Evolutionary conservation across 2,113 vertebrate species (phyloP).

Genomic region (Tupaia tana): DNA sequence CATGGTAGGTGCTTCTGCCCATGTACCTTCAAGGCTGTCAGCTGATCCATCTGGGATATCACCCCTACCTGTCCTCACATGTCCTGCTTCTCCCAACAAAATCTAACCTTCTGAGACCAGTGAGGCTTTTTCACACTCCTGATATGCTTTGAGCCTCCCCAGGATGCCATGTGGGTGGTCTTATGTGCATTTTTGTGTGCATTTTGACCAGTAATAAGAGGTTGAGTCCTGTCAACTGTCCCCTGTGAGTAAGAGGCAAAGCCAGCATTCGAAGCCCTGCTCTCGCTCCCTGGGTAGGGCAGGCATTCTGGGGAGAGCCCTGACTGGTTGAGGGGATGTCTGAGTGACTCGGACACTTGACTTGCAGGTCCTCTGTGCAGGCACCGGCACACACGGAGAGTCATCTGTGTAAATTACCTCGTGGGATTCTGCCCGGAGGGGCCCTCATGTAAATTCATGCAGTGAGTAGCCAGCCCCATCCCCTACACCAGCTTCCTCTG

Average conservation of each 20-base stretch:
- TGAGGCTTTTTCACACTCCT: neutral
- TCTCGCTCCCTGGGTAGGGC: neutral
- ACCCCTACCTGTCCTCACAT: neutral
- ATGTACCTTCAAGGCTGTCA: neutral
- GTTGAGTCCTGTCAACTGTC: neutral
- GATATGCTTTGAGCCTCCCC: neutral
- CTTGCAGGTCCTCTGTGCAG: conserved; percentile 95
- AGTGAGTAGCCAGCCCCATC: conserved; percentile 89
- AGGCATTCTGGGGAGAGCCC: neutral
- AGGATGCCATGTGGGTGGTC: neutral
- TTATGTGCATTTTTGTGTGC: neutral
- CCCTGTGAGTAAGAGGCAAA: neutral
- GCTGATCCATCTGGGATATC: neutral
- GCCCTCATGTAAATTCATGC: conserved; percentile 99
- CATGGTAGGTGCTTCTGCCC: conserved; percentile 90
- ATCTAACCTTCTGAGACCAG: neutral
- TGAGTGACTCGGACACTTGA: conserved; percentile 21
- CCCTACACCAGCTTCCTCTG: accelerated
- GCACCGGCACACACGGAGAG: conserved; percentile 97
- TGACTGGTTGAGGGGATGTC: neutral
- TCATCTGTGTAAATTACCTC: conserved; percentile 99
- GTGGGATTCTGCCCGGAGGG: conserved; percentile 99
- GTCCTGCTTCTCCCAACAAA: neutral
- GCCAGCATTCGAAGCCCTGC: neutral
- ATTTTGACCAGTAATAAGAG: neutral